A percentile compares a stretch with the other conserved stretches of the same genome.
phyloP scores from a whole-genome alignment of 2,797 vertebrate species.

The Eremophila alpestris region DNA sequence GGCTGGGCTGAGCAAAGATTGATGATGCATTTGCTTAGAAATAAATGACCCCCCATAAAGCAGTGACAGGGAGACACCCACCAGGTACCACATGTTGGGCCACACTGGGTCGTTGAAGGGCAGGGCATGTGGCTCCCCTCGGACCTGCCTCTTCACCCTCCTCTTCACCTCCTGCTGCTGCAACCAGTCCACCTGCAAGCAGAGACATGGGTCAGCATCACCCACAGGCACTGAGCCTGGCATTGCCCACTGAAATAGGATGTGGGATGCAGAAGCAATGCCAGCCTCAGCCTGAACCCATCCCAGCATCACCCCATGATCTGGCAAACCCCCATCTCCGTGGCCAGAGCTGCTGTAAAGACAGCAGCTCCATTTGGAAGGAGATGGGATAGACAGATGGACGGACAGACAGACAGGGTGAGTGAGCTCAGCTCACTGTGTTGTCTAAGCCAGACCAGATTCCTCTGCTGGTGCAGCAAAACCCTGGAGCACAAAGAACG shows the following conservation, averaged over 20 bases:
- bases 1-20: neutral
- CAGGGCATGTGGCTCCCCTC: conserved; percentile 69
- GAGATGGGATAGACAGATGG: neutral
- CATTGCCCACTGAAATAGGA: neutral
- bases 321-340: neutral
- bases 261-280: rapidly evolving
- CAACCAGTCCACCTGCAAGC: conserved; percentile 85
- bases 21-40: neutral
- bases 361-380: neutral
- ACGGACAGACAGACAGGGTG: neutral
- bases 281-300: neutral
- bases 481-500: neutral
- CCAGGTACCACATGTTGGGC: conserved; percentile 97
- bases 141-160: conserved; percentile 83
- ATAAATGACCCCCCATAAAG: neutral
- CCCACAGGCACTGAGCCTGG: rapidly evolving
- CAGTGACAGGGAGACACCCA: conserved; percentile 70
- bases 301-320: neutral
- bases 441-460: neutral
- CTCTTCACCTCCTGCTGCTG: conserved; percentile 89
- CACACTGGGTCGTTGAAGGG: conserved; percentile 91
- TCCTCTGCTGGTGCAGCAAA: neutral
- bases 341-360: neutral
- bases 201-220: neutral
- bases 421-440: neutral